Evolutionary conservation across 2,888 invertebrate genomes (phyloP), one percentile per base, ranked within the genome.

Genomic region (Schizaphis graminum): DNA sequence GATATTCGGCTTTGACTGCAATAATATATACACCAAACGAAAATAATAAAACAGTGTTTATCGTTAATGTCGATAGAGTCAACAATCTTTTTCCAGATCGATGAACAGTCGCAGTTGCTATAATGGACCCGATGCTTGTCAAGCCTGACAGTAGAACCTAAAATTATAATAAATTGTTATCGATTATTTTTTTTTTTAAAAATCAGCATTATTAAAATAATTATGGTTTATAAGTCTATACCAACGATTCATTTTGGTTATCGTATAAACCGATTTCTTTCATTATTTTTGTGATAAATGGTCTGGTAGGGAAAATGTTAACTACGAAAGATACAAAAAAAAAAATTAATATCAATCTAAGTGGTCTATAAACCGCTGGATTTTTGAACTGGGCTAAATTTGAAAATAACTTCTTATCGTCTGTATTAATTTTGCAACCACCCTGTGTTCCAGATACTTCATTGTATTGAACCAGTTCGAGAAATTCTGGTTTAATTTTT

Each of bases 281-380:
- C 67, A 93, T 77, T 13, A 93, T 84, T 56, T 89, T 57, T 24
- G 24, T 86, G 8, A 91, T 61, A n/a, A 91, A 97, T 0, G 97
- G 96, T 94, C 96, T 96, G 21, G 96, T 95, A 0, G 96, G 96
- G 26, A 96, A 94, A 5, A 96, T 95, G 0, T 96, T 96, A 89
- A 96, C 96, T 95, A 96, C 96, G 7, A 96, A 96, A 84, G 96
- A 96, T 91, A 96, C 96, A 61, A 96, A 95, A 95, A 97, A 97
- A 95, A 96, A 96, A 0, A 96, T 96, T 95, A 96, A 96, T 5
- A 97, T 96, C 26, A 97, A 94, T 16, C 95, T 95, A 84, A 97
- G 96, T 0, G 97, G 97, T 91, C 96, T 96, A 95, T 96, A 95
- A 0, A 96, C 96, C 94, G 96, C 96, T 85, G 96, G 96, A 0